Evolutionary conservation across 1,140 invertebrate genomes (phyloP).

Genomic region (Dryas iulia): DNA sequence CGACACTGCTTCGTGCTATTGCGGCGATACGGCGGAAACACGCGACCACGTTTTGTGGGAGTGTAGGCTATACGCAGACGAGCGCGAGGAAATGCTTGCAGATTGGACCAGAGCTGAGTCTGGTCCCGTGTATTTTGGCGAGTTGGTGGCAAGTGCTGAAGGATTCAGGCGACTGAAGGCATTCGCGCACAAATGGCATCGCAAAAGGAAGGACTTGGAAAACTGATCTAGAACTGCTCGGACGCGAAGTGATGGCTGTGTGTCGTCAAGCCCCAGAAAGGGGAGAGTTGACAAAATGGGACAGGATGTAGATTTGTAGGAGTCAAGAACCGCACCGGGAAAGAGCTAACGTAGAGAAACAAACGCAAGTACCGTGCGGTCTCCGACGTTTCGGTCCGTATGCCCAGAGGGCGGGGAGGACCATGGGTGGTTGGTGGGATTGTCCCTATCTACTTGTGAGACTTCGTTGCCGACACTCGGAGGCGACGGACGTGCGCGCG

Average conservation of each 20-base stretch:
- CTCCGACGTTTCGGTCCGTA: too few species aligned
- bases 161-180: constrained; percentile 4
- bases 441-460: too few species aligned
- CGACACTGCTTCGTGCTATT: background rate
- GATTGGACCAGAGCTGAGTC: background rate
- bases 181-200: constrained; percentile 10
- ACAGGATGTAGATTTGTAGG: background rate
- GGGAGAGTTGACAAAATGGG: background rate
- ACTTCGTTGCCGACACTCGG: too few species aligned
- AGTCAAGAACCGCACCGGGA: too few species aligned
- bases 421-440: too few species aligned
- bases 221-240: background rate
- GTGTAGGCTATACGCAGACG: constrained; percentile 8
- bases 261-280: background rate
- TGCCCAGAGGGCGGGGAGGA: too few species aligned
- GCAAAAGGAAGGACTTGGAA: background rate
- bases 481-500: too few species aligned
- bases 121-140: background rate
- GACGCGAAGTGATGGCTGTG: background rate
- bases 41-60: constrained; percentile 16
- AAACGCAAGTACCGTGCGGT: too few species aligned
- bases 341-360: too few species aligned
- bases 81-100: constrained; percentile 2
- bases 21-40: background rate
- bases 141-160: constrained; percentile 6